phyloP scores from a whole-genome alignment of 2,113 vertebrate genomes.

The Alaudala cheleensis region DNA sequence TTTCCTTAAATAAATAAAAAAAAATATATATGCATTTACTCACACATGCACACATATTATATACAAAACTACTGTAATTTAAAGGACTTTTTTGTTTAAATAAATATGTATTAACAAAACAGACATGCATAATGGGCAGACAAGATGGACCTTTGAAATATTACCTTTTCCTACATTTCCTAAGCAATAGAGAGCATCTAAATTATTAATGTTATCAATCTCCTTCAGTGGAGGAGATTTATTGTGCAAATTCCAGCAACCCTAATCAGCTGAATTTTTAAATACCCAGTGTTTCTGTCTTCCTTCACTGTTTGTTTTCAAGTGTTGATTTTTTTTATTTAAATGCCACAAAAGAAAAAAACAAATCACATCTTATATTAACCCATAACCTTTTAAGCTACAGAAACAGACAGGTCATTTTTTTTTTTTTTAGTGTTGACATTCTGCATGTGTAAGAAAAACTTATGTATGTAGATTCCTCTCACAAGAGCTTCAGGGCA shows the following conservation, averaged over 20 bases:
- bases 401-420: slow-evolving; percentile 75
- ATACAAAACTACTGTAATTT: neutral
- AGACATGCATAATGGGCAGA: neutral
- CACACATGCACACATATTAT: neutral
- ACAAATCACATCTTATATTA: slow-evolving; percentile 67
- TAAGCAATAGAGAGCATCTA: neutral
- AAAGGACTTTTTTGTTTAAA: neutral
- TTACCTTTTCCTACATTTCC: neutral
- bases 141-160: slow-evolving; percentile 33
- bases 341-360: slow-evolving; percentile 32
- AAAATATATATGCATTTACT: neutral
- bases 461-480: slow-evolving; percentile 78
- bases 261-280: slow-evolving; percentile 43
- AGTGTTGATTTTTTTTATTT: slow-evolving; percentile 37
- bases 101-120: neutral
- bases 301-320: slow-evolving; percentile 40
- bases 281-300: slow-evolving; percentile 12
- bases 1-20: neutral
- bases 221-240: neutral
- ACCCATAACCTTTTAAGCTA: slow-evolving; percentile 72
- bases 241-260: slow-evolving; percentile 31
- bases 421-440: slow-evolving; percentile 72
- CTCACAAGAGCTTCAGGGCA: slow-evolving; percentile 77
- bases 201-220: slow-evolving; percentile 44
- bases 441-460: slow-evolving; percentile 71